A percentile compares a stretch with the other conserved stretches of the same genome.
These are phyloP conservation scores for Augochlora pura DNA, from an alignment of 1,140 invertebrate species.

Conservation along the genomic window DNA sequence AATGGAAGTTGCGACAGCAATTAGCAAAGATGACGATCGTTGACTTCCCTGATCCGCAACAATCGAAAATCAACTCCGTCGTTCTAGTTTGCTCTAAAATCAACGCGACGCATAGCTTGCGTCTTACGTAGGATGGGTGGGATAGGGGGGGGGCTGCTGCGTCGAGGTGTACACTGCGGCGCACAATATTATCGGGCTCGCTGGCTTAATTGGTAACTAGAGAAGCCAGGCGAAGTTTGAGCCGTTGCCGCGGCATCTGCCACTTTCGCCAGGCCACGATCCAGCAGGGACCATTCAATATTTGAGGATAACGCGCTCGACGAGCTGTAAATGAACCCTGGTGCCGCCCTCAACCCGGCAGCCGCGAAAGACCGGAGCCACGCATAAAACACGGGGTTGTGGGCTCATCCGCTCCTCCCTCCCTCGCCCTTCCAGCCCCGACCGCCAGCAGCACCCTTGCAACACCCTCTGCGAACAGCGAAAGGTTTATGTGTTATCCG, in stretches of 20 bases:
- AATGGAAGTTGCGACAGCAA: no score
- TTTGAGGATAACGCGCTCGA: constrained; percentile 25
- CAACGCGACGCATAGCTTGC: neutral
- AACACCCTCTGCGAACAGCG: neutral
- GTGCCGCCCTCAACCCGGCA: neutral
- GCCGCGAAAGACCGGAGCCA: constrained; percentile 2
- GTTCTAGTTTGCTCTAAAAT: neutral
- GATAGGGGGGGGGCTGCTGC: neutral
- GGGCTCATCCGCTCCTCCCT: neutral
- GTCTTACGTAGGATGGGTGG: no score
- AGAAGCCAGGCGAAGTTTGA: neutral
- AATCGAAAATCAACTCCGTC: no score
- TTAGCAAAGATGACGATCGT: no score
- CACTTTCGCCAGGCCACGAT: constrained; percentile 18
- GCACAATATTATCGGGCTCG: constrained; percentile 29
- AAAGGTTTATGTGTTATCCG: constrained; percentile 20
- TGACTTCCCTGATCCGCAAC: no score
- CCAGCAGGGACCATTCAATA: constrained; percentile 31
- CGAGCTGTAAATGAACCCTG: constrained; percentile 23
- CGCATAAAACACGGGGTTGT: constrained; percentile 28
- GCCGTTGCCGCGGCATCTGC: neutral
- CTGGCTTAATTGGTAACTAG: constrained; percentile 26
- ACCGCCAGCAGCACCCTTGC: no score
- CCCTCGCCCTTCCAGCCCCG: neutral
- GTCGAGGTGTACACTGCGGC: neutral